Evolutionary conservation across 1,140 invertebrate species (phyloP), one percentile per base, ranked within the genome.

Genomic region (Dryas iulia): DNA sequence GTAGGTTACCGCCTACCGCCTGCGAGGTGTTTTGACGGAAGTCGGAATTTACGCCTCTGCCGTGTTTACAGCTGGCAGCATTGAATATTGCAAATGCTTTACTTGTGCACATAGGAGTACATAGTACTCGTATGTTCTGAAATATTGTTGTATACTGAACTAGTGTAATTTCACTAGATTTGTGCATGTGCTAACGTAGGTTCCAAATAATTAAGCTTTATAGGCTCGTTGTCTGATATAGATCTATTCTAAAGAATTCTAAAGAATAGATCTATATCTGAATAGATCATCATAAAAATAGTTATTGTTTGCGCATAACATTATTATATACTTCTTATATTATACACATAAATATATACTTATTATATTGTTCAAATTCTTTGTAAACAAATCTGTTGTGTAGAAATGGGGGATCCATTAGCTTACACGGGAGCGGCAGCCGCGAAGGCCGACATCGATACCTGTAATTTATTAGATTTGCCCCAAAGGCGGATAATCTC

Each of bases 401-500:
- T 62, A 60, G 67, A 70, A 70, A 72, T 35, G 59, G 52, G 6
- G 56, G 70, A 68, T 74, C 69, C 72, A 79, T 83, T 75, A 78
- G 59, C 28, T 57, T 70, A 66, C 28, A 67, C 52, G 62, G 25
- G 66, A 47, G 54, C 26, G 70, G 65, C 35, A 24, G 54, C 53
- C 59, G 47, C 53, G 72, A 82, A 80, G 79, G 78, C 70, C 74
- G 65, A 72, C 74, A 60, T 81, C 72, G 82, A 78, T 82, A 84
- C 80, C 77, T 81, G 74, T 76, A 77, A 78, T 85, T 83, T 82
- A 83, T 63, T 63, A 63, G 61, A 63, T 87, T 84, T 84, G 76
- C 78, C 83, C 75, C 76, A 77, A 83, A 82, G 69, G 66, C 69
- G 71, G 74, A 79, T 82, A 86, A 86, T 86, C 78, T 77, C 68